Base-by-base conservation (phyloP, 2,797 vertebrate genomes). In the Cyclopterus lumpus region DNA sequence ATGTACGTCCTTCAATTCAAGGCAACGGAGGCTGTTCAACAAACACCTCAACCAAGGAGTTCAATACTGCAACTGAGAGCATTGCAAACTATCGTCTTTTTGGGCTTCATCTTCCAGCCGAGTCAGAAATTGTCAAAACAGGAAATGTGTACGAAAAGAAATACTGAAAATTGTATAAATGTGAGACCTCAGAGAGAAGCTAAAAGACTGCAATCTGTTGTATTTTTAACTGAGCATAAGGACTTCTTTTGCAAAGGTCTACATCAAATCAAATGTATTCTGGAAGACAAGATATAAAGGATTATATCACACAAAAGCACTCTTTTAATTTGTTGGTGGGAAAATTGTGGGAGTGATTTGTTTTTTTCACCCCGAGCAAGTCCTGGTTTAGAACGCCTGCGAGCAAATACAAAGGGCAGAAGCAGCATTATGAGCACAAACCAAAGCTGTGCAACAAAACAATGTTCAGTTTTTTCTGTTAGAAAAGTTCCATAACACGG, bases 31-130 rank as follows among this genome's bases (percentile, higher is more conserved):
- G 38, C 30, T 72, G 32, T 44, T 67, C 28, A 53, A 20, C 4
- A 51, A 74, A 60, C 36, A 6, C 36, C 48, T 60, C 40, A 38
- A 38, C 26, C 51, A 16, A 65, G 38, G n/a, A 51, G 49, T 51
- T 22, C 36, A 74, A 74, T 14, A n/a, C 46, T 46, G 55, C 20
- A 71, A 11, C 49, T 30, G 36, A 63, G 67, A 64, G 46, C 57
- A 79, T 72, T 79, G 85, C 58, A 57, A 66, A 66, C 65, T 69
- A 51, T 32, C 34, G 26, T 40, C 16, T 77, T 38, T 78, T 59
- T 34, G 46, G 44, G 9, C 44, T 42, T 71, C 68, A 49, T 53
- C 59, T 57, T 61, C 53, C 75, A 67, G 64, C 44, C 55, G 24
- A 59, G 49, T 54, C 22, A 62, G 64, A 77, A 59, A 67, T 65